Evolutionary conservation across 1,140 invertebrate species (phyloP).

Genomic region (Bacillus rossius): DNA sequence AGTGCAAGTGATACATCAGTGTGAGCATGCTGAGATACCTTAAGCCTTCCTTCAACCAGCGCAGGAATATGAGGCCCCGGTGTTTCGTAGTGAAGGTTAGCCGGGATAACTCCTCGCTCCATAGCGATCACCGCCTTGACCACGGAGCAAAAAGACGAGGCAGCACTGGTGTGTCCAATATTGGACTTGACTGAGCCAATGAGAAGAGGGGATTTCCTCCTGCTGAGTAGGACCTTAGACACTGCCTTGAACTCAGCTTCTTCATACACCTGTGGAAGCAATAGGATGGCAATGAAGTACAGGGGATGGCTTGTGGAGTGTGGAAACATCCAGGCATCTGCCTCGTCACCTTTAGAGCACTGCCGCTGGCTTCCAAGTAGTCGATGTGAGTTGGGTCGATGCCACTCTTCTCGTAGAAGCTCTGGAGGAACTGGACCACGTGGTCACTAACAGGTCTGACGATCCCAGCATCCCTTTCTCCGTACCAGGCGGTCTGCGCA

Average conservation of each 20-base stretch:
- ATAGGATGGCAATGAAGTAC: neutral
- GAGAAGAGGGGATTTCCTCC: constrained; percentile 45
- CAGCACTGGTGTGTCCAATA: constrained; percentile 57
- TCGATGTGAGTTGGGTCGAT: constrained; percentile 62
- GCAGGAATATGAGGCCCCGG: constrained; percentile 70
- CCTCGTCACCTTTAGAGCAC: constrained; percentile 43
- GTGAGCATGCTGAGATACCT: constrained; percentile 42
- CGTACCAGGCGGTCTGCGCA: constrained; percentile 37
- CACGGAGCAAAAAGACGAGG: constrained; percentile 40
- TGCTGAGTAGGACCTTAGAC: constrained; percentile 50
- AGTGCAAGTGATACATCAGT: no score
- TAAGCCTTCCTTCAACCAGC: constrained; percentile 60
- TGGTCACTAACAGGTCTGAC: neutral
- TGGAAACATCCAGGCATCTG: neutral
- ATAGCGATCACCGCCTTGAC: constrained; percentile 51
- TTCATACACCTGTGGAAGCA: constrained; percentile 45
- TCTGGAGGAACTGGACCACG: constrained; percentile 52
- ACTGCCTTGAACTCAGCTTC: constrained; percentile 59
- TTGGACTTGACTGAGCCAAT: constrained; percentile 59
- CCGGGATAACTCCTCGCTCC: constrained; percentile 64
- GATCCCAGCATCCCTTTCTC: constrained; percentile 41
- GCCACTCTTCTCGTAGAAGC: constrained; percentile 83
- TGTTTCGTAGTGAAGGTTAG: constrained; percentile 70
- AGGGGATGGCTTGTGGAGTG: neutral
- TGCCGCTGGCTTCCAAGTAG: constrained; percentile 91